Evolutionary conservation across 2,113 vertebrate genomes (phyloP).

Genomic region (Myiagra hebetior): DNA sequence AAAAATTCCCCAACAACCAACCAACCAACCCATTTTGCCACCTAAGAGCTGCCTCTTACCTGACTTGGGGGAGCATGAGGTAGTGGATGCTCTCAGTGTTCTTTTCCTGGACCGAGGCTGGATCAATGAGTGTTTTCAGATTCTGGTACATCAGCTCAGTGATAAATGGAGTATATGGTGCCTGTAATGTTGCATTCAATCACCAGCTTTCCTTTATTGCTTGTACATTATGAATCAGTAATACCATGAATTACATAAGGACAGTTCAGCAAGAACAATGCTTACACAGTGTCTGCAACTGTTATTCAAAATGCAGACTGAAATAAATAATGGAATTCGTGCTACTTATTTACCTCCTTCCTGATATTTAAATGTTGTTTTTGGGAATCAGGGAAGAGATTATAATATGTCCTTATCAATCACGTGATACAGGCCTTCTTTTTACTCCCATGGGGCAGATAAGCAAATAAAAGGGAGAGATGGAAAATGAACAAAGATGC

Average conservation of each 20-base stretch:
- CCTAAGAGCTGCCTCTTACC: conserved; percentile 66
- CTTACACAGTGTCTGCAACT: background rate
- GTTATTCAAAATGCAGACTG: background rate
- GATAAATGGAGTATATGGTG: conserved; percentile 97
- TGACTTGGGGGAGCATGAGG: conserved; percentile 92
- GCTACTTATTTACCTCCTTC: background rate
- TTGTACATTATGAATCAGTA: background rate
- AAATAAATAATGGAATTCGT: background rate
- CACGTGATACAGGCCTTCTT: background rate
- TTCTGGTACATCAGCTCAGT: conserved; percentile 99
- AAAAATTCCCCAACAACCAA: background rate
- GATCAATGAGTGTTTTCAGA: conserved; percentile 87
- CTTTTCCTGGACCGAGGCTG: conserved; percentile 84
- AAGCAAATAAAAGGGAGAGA: background rate
- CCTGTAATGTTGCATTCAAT: conserved; percentile 73
- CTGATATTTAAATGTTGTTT: background rate
- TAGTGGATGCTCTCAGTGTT: conserved; percentile 93
- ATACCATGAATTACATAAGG: background rate
- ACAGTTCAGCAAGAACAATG: background rate
- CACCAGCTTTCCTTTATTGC: background rate
- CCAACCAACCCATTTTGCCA: background rate
- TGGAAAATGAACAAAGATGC: background rate
- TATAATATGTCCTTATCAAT: background rate
- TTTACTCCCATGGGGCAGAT: background rate
- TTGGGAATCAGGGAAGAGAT: background rate